Evolutionary conservation across 2,113 vertebrate species (phyloP).

Genomic region (Paracanthobrama guichenoti): DNA sequence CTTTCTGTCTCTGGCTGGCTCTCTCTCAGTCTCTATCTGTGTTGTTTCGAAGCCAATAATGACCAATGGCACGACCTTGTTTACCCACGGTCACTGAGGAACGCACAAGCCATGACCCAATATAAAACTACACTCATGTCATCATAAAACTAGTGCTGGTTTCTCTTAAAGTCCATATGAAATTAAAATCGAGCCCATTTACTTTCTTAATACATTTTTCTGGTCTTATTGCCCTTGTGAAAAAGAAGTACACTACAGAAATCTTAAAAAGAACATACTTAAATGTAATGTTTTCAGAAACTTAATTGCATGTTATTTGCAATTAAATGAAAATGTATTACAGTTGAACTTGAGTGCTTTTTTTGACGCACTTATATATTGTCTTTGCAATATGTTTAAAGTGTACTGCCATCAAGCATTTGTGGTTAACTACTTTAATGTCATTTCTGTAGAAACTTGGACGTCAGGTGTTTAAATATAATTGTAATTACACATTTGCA

Average conservation of each 20-base stretch:
- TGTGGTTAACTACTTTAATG: not conserved
- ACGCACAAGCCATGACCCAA: not conserved
- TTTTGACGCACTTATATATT: too few species aligned
- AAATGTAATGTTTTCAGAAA: too few species aligned
- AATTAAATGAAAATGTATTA: too few species aligned
- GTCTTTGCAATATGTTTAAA: too few species aligned
- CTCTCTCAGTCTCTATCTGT: conserved; percentile 23
- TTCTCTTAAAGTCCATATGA: not conserved
- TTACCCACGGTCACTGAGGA: conserved; percentile 46
- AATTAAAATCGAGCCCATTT: not conserved
- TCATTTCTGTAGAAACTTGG: not conserved
- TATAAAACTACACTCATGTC: not conserved
- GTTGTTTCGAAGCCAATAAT: conserved; percentile 53
- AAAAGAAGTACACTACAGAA: not conserved
- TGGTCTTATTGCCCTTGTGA: not conserved
- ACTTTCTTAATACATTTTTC: not conserved
- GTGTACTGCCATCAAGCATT: too few species aligned
- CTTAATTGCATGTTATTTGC: too few species aligned
- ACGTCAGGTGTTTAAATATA: not conserved
- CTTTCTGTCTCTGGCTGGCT: conserved; percentile 49
- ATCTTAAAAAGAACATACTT: too few species aligned
- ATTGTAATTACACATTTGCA: not conserved
- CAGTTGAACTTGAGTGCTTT: too few species aligned
- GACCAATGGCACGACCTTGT: conserved; percentile 38
- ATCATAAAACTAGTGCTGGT: not conserved